A percentile compares a stretch with the other conserved stretches of the same genome.
Evolutionary conservation across 2,113 vertebrate genomes (phyloP).

Genomic region (Piprites chloris): DNA sequence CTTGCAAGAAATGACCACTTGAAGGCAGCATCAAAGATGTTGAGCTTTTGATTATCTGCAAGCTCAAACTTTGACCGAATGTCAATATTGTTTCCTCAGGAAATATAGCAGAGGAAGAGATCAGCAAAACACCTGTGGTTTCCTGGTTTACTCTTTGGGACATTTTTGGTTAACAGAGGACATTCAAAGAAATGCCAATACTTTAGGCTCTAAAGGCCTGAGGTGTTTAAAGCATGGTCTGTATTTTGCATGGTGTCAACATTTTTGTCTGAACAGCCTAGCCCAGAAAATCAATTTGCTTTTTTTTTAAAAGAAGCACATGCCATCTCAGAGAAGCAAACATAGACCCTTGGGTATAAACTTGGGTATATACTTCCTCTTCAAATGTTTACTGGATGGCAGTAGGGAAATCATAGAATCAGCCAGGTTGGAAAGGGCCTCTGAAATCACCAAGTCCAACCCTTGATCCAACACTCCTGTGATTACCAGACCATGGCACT

Average conservation of each 20-base stretch:
- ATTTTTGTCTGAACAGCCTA: neutral
- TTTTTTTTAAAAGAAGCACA: neutral
- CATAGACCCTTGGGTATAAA: neutral
- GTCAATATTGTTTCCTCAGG: neutral
- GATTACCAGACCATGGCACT: no score
- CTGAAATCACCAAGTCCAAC: no score
- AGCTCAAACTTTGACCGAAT: neutral
- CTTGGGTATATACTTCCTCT: neutral
- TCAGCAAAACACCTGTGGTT: neutral
- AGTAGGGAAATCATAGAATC: no score
- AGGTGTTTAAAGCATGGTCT: neutral
- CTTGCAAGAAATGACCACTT: neutral
- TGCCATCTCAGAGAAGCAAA: neutral
- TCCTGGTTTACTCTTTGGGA: neutral
- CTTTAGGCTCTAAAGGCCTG: neutral
- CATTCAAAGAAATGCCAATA: neutral
- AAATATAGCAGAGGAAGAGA: neutral
- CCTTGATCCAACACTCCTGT: no score
- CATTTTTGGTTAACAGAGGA: neutral
- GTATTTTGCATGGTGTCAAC: neutral
- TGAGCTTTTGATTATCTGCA: neutral
- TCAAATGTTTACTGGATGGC: neutral
- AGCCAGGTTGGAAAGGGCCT: no score
- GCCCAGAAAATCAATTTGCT: neutral
- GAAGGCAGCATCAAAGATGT: neutral